phyloP scores from a whole-genome alignment of 2,113 vertebrate genomes.

The Amblyornis subalaris region DNA sequence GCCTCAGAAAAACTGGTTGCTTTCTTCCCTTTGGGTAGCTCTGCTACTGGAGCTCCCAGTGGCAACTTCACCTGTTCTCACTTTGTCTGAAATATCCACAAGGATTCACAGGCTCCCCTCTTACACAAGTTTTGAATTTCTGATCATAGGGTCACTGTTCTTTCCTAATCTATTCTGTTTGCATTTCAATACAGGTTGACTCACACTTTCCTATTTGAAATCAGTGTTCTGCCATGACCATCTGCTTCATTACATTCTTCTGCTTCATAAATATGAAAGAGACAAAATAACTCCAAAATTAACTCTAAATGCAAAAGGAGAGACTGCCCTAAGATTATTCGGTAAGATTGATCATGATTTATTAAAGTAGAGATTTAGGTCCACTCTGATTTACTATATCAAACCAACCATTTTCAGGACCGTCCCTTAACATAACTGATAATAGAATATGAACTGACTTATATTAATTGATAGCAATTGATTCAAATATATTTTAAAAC shows the following conservation, averaged over 20 bases:
- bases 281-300: background rate
- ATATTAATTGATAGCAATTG: background rate
- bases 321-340: background rate
- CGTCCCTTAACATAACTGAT: background rate
- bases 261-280: background rate
- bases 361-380: background rate
- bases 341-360: background rate
- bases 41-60: rapidly evolving
- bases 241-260: constrained; percentile 1
- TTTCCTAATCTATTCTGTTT: background rate
- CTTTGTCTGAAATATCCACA: background rate
- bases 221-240: background rate
- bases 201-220: background rate
- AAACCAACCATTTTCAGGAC: background rate
- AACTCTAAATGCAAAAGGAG: background rate
- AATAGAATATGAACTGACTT: background rate
- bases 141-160: background rate
- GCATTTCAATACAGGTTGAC: background rate
- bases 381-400: background rate
- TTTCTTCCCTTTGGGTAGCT: rapidly evolving
- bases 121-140: background rate
- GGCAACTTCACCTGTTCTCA: background rate
- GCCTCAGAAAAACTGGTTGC: background rate
- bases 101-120: background rate
- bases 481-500: background rate